These are phyloP conservation scores for Dipodomys merriami DNA, from an alignment of 2,113 vertebrate species.

Conservation along the genomic window DNA sequence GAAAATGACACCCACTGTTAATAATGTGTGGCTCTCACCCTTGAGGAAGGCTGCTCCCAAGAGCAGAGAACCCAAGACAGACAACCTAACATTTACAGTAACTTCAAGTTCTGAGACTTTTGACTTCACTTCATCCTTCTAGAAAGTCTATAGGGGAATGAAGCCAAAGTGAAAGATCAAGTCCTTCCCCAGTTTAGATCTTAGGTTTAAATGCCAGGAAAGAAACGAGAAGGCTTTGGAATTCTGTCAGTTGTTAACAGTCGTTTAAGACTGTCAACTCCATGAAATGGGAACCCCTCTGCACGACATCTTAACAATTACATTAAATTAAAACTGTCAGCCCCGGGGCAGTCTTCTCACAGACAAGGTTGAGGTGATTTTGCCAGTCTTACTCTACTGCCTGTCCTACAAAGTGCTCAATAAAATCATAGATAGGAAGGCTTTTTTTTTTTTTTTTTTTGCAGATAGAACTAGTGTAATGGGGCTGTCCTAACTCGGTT, in stretches of 20 bases:
- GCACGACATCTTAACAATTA: too few species aligned
- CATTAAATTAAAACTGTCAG: too few species aligned
- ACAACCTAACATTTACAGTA: neutral
- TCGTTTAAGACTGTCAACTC: neutral
- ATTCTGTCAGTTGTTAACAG: constrained; percentile 50
- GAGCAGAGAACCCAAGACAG: constrained; percentile 12
- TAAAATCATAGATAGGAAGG: constrained; percentile 37
- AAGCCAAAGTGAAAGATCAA: constrained; percentile 52
- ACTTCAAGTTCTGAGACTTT: neutral
- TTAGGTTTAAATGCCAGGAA: constrained; percentile 31
- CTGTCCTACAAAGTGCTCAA: constrained; percentile 25
- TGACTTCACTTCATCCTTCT: neutral
- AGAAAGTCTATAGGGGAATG: constrained; percentile 37
- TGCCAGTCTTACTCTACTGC: neutral
- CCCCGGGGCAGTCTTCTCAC: constrained; percentile 2
- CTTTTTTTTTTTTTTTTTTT: constrained; percentile 4
- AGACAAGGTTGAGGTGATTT: constrained; percentile 39
- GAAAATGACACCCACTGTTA: constrained; percentile 21
- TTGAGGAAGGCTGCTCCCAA: neutral
- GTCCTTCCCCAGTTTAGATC: neutral
- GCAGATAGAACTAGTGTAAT: neutral
- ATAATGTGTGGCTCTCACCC: neutral
- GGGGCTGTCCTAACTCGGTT: constrained; percentile 13
- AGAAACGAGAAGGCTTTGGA: constrained; percentile 1
- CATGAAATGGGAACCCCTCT: too few species aligned